Base-by-base conservation (phyloP, 2,888 invertebrate species). In the Synanthedon andrenaeformis region DNA sequence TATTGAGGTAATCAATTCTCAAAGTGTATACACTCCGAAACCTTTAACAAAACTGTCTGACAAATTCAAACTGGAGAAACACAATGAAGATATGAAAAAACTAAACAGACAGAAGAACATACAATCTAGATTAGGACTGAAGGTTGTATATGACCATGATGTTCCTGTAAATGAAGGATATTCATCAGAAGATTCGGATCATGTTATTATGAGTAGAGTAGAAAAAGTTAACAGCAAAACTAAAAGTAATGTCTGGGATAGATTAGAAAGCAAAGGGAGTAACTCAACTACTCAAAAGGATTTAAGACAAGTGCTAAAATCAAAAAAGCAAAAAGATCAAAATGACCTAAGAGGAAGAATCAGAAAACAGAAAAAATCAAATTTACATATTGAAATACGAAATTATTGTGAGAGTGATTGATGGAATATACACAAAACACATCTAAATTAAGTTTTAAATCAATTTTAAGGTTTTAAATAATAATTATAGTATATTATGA, bases 231-330 rank as follows among this genome's bases (percentile, higher is more conserved):
- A 64, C 49, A 72, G 75, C 66, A 61, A 62, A 55, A 76, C 76
- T 49, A 79, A 72, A 53, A 74, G 74, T 52, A 89, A 82, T 66
- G 90, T 91, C 4, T 91, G 90, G 90, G 84, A 90, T 5, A 82
- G 90, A 72, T 69, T 90, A 59, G 89, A 90, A 59, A 69, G 57
- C 53, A 74, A 70, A 60, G 62, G 67, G 41, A 67, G 58, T 59
- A 64, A 61, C 57, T 55, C 59, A 51, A 65, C 55, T 59, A 58
- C 62, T 51, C 66, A 69, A 55, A 81, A 65, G 66, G 87, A 85
- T 62, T 72, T 86, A 58, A 65, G 87, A 53, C 73, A 80, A 62
- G 74, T 77, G 54, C 63, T 85, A 42, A 82, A 76, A 67, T 76
- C 76, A 54, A 77, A 65, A 58, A 79, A 72, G 58, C 65, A 72